Evolutionary conservation across 2,113 vertebrate genomes (phyloP).

Genomic region (Pampusana beccarii): DNA sequence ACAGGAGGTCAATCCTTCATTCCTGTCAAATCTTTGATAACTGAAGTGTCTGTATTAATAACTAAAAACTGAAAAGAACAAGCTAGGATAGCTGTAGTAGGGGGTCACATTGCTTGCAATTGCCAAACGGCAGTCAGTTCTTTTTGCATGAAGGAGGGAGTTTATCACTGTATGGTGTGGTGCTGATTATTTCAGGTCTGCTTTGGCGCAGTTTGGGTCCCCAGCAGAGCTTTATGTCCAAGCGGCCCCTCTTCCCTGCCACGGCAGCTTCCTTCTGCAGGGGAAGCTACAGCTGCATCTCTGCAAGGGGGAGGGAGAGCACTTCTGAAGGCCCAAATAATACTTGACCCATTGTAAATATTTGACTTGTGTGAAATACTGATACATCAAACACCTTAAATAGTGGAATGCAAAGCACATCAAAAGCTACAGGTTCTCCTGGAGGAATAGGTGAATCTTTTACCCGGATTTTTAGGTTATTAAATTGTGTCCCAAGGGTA

Average conservation of each 20-base stretch:
- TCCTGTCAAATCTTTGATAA: constrained; percentile 67
- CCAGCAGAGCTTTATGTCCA: not conserved
- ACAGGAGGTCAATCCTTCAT: constrained; percentile 55
- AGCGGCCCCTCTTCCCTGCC: not conserved
- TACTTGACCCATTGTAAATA: not conserved
- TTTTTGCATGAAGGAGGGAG: not conserved
- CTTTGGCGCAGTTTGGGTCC: not conserved
- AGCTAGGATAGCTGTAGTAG: not conserved
- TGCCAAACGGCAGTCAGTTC: not conserved
- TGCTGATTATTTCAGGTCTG: not conserved
- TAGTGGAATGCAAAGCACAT: not conserved
- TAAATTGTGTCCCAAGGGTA: not conserved
- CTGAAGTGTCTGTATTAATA: constrained; percentile 66
- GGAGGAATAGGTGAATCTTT: not conserved
- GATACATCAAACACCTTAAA: not conserved
- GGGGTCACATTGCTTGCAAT: constrained; percentile 13
- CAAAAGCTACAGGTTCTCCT: not conserved
- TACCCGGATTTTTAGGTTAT: not conserved
- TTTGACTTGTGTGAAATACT: not conserved
- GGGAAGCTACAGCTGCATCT: not conserved
- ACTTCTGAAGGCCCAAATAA: not conserved
- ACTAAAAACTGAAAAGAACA: constrained; percentile 45
- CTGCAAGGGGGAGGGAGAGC: not conserved
- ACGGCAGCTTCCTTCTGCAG: not conserved
- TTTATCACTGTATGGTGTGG: not conserved